Conservation (phyloP, 2,113 vertebrate genomes). For the Cygnus atratus region DNA sequence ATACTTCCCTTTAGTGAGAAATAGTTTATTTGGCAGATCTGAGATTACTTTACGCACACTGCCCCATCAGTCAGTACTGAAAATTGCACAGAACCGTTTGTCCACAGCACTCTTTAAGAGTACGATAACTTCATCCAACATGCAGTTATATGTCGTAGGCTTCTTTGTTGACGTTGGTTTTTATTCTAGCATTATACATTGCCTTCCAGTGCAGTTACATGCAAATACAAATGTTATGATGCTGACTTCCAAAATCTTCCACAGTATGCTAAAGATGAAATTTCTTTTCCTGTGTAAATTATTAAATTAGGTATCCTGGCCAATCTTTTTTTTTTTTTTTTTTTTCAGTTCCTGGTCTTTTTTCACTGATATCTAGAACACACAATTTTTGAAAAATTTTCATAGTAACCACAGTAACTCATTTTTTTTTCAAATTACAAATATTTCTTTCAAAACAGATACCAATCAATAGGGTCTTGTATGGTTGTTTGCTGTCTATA, state of each 20-base stretch:
- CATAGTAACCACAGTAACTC: not conserved
- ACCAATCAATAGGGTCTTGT: conserved; percentile 13
- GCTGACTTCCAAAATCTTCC: not conserved
- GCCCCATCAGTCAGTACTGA: not conserved
- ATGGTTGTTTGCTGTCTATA: conserved; percentile 15
- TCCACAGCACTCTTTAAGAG: not conserved
- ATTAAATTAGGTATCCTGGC: not conserved
- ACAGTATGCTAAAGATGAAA: not conserved
- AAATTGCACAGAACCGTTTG: not conserved
- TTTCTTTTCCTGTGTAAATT: not conserved
- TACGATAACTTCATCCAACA: not conserved
- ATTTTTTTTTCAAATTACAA: not conserved
- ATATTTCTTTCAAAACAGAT: conserved; percentile 18
- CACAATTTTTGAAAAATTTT: not conserved
- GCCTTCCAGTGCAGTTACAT: not conserved
- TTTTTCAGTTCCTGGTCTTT: not conserved
- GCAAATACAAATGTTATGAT: not conserved
- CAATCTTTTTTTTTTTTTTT: not conserved
- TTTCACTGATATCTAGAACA: not conserved
- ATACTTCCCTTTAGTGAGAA: not conserved
- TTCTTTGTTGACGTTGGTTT: not conserved
- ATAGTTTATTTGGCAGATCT: not conserved
- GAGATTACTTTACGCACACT: not conserved
- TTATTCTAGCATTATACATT: not conserved
- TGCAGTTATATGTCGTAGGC: not conserved